Conservation (phyloP, 2,888 invertebrate species). For the Amorpha juglandis region DNA sequence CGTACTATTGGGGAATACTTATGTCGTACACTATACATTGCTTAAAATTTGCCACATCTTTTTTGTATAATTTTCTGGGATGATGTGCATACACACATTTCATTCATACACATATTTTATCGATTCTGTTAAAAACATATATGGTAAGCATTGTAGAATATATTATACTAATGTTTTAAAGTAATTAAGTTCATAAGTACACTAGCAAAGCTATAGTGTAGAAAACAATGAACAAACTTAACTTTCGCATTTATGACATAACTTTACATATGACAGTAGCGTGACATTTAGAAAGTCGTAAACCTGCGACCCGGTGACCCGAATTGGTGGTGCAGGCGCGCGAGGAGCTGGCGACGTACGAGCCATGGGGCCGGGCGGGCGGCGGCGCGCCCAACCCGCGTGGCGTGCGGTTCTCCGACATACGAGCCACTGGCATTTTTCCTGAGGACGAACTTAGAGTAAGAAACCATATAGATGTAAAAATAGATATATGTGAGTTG, state of each 20-base stretch:
- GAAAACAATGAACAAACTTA: background rate
- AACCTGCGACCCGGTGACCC: conserved; percentile 24
- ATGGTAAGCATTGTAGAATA: too few species aligned
- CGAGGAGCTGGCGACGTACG: conserved; percentile 88
- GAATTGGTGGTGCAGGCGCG: conserved; percentile 75
- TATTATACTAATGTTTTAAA: too few species aligned
- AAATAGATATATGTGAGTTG: too few species aligned
- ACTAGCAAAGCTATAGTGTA: background rate
- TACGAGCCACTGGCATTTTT: conserved; percentile 87
- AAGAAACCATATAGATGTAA: conserved; percentile 25
- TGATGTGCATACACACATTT: too few species aligned
- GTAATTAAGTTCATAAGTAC: too few species aligned
- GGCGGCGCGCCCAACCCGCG: conserved; percentile 88
- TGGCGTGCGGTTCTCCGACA: conserved; percentile 87
- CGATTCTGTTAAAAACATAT: too few species aligned
- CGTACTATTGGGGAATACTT: too few species aligned
- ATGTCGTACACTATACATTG: too few species aligned
- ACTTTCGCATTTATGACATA: background rate
- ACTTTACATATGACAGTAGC: conserved; percentile 28
- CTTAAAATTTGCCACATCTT: too few species aligned
- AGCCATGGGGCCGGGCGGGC: conserved; percentile 91
- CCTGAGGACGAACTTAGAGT: conserved; percentile 85
- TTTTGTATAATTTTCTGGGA: too few species aligned
- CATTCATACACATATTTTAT: too few species aligned
- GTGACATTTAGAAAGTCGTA: conserved; percentile 17